Base-by-base conservation (phyloP, 2,113 vertebrate species). In the Thunnus maccoyii region DNA sequence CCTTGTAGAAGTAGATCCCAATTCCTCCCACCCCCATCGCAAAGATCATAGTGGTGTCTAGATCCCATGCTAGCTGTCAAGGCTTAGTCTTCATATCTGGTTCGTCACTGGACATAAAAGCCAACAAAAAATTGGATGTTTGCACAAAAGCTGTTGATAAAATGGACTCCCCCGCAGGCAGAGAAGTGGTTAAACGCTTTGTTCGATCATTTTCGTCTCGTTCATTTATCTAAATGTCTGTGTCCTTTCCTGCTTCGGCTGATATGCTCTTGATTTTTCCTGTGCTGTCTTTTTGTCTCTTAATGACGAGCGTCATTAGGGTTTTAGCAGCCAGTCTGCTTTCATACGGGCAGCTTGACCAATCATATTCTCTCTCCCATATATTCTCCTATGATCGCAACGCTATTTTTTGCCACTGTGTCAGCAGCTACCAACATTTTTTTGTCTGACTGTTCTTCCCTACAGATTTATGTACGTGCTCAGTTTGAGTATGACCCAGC, bases 401-500 rank as follows among this genome's bases (percentile, higher is more conserved):
- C 25, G 16, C 18, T 9, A 0, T 36, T 7, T 5, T 30, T 27
- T 27, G 17, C 16, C n/a, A 10, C 30, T 5, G 16, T 14, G 3
- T 25, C 55, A 1, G 18, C 17, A 8, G 5, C 32, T 46, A 41
- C 64, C 6, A 16, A 17, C 6, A 4, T 3, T 7, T 15, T 22
- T 41, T 2, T 25, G 9, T 57, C n/a, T 60, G 5, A 14, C 30
- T 67, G 44, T 63, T 32, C 55, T n/a, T 1, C 22, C 30, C 32
- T 87, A 1, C 95, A 99, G 98, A 99, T 99, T 92, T 99, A 99
- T 82, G 98, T 99, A 75, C 97, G 98, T 85, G 98, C 98, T 90
- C 98, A 99, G 94, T 99, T 99, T 84, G 98, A 99, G 92, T 99
- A 99, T 72, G 98, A 99, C 92, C 98, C 98, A 41, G 93, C 96